A percentile compares a stretch with the other conserved stretches of the same genome.
Conservation (phyloP, 2,888 invertebrate genomes). For the Chouioia cunea region DNA sequence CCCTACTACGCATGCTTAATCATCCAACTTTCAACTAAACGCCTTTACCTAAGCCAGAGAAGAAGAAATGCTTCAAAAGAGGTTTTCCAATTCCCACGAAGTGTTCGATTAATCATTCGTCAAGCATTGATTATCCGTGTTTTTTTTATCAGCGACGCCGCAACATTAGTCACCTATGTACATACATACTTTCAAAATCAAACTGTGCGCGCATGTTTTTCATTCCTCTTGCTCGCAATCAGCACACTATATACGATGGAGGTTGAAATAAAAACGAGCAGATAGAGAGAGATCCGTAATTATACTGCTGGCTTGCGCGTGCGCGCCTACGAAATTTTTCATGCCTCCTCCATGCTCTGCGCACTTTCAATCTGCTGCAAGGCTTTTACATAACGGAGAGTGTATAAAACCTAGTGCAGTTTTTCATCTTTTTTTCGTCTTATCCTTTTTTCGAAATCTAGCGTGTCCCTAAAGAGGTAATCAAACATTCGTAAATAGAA, state of each 20-base stretch:
- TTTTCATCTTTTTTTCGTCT: slow-evolving; percentile 17
- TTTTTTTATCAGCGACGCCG: background rate
- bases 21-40: too few species aligned
- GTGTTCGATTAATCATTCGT: slow-evolving; percentile 17
- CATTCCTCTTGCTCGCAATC: background rate
- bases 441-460: background rate
- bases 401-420: slow-evolving; percentile 6
- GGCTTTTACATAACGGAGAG: slow-evolving; percentile 35
- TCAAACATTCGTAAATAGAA: slow-evolving; percentile 4
- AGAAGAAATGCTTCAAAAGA: too few species aligned
- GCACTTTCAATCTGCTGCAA: slow-evolving; percentile 23
- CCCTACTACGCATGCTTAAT: too few species aligned
- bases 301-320: slow-evolving; percentile 8
- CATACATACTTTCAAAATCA: too few species aligned
- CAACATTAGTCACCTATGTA: background rate
- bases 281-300: slow-evolving; percentile 10
- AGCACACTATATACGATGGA: background rate
- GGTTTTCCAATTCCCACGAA: too few species aligned
- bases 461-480: slow-evolving; percentile 27
- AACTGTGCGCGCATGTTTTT: too few species aligned
- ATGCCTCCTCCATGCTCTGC: background rate
- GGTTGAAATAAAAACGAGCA: background rate
- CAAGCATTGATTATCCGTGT: slow-evolving; percentile 1
- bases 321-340: slow-evolving; percentile 28
- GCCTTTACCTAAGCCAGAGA: too few species aligned